Conservation (phyloP, 2,113 vertebrate species). For the Amblyornis subalaris region DNA sequence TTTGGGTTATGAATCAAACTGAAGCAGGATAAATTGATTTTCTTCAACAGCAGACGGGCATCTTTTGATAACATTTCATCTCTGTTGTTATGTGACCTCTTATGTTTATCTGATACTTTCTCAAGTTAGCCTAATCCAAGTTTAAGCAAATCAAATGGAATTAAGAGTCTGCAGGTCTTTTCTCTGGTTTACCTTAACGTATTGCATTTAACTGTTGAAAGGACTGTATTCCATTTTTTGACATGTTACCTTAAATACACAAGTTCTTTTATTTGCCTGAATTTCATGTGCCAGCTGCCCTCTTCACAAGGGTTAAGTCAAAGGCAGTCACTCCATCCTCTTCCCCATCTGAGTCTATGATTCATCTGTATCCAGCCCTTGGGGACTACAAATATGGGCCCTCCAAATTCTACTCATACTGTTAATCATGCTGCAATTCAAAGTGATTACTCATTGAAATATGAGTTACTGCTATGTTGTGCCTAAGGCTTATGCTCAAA, state of each 20-base stretch:
- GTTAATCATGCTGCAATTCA: background rate
- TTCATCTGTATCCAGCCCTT: background rate
- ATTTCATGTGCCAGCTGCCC: background rate
- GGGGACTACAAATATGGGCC: background rate
- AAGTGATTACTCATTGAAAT: background rate
- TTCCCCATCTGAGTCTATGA: background rate
- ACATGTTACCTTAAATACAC: background rate
- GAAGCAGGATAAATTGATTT: background rate
- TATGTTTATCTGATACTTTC: background rate
- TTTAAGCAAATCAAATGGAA: background rate
- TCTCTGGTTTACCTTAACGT: background rate
- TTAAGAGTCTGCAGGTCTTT: background rate
- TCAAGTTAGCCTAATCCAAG: background rate
- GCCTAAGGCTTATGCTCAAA: background rate
- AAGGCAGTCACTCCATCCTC: background rate
- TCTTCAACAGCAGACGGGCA: background rate
- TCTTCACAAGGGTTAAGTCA: background rate
- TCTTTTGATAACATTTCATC: background rate
- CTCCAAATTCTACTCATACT: background rate
- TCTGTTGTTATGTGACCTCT: background rate
- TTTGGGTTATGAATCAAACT: background rate
- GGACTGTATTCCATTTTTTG: background rate
- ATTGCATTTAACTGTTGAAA: background rate
- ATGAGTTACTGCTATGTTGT: background rate
- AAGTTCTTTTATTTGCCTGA: background rate